A percentile compares a stretch with the other conserved stretches of the same genome.
Evolutionary conservation across 2,888 invertebrate genomes (phyloP).

Genomic region (Pyralis farinalis): DNA sequence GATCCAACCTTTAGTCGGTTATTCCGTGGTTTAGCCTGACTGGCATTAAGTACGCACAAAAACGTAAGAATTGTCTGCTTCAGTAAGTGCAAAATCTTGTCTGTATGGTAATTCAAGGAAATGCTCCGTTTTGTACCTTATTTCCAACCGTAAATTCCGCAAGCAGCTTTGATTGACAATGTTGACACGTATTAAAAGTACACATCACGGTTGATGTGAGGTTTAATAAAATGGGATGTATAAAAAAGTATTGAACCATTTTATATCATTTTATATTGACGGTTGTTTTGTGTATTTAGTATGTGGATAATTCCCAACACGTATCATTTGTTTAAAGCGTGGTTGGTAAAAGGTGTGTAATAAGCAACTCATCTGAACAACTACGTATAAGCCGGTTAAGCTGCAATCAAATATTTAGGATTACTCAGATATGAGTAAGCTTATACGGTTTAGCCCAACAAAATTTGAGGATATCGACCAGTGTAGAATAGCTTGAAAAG

Average conservation of each 20-base stretch:
- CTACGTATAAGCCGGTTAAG: neutral
- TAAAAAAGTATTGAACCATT: too few species aligned
- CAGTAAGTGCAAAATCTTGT: conserved; percentile 9
- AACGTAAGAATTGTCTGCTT: conserved; percentile 2
- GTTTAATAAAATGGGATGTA: too few species aligned
- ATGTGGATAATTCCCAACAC: too few species aligned
- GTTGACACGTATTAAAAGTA: neutral
- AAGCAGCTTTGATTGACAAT: conserved; percentile 3
- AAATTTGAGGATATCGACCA: too few species aligned
- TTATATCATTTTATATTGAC: too few species aligned
- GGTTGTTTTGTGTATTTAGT: too few species aligned
- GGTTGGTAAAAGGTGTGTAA: neutral
- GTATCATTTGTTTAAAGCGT: too few species aligned
- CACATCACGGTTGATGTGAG: too few species aligned
- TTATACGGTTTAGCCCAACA: too few species aligned
- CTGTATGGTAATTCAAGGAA: conserved; percentile 1
- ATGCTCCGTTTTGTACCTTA: conserved; percentile 1
- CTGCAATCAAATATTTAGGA: neutral
- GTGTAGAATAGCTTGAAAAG: too few species aligned
- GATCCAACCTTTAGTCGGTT: neutral
- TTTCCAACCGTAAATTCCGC: neutral
- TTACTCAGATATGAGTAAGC: neutral
- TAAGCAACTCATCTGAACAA: neutral
- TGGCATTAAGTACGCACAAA: conserved; percentile 1
- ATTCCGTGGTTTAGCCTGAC: neutral